Evolutionary conservation across 2,113 vertebrate genomes (phyloP).

Genomic region (Plectropomus leopardus): DNA sequence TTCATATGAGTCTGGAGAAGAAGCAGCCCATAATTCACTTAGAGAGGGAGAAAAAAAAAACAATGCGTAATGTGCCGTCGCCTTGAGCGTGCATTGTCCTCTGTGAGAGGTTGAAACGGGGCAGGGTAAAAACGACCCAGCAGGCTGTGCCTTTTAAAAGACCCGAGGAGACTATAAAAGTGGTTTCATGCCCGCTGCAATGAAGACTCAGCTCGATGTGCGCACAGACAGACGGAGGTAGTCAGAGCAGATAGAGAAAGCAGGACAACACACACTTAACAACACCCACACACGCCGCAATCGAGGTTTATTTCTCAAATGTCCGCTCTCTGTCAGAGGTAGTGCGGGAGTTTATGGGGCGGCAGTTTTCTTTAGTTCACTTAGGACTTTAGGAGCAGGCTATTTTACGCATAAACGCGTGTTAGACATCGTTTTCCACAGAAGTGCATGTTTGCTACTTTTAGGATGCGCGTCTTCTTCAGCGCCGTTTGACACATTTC

Average conservation of each 20-base stretch:
- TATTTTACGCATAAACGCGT: not conserved
- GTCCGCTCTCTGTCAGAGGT: constrained; percentile 32
- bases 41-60: constrained; percentile 7
- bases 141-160: constrained; percentile 73
- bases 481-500: constrained; percentile 65
- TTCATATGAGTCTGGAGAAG: constrained; percentile 27
- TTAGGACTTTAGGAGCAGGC: not conserved
- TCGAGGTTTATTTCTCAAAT: constrained; percentile 27
- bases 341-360: constrained; percentile 6
- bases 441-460: constrained; percentile 28
- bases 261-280: constrained; percentile 36
- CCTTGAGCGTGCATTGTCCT: constrained; percentile 62
- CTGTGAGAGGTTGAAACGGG: constrained; percentile 57
- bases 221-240: constrained; percentile 59
- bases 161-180: constrained; percentile 79
- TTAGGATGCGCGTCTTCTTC: constrained; percentile 71
- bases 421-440: not conserved
- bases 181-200: constrained; percentile 74
- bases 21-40: constrained; percentile 45
- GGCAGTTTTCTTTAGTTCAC: constrained; percentile 8
- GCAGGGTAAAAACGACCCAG: constrained; percentile 62
- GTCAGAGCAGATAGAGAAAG: constrained; percentile 52
- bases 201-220: constrained; percentile 51
- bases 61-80: constrained; percentile 47
- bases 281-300: not conserved